Percentiles rank a stretch among this genome's conserved stretches.
Conservation (phyloP, 2,888 invertebrate genomes). For the Agrochola circellaris region DNA sequence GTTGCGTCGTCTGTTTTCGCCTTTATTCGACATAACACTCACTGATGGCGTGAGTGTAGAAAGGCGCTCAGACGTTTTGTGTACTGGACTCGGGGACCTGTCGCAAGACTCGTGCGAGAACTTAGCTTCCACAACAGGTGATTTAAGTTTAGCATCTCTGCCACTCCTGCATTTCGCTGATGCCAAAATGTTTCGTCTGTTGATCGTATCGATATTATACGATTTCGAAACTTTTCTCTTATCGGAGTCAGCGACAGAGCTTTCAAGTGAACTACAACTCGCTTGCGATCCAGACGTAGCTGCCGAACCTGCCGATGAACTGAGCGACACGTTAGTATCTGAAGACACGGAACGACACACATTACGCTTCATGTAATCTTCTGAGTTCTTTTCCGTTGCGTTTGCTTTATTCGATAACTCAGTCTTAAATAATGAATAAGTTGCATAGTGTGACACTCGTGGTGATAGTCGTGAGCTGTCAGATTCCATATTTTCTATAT, state of each 20-base stretch:
- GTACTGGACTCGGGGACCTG: conserved; percentile 88
- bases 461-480: conserved; percentile 90
- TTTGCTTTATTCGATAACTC: conserved; percentile 82
- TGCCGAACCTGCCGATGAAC: conserved; percentile 93
- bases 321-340: conserved; percentile 93
- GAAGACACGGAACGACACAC: conserved; percentile 93
- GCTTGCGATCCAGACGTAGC: conserved; percentile 94
- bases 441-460: conserved; percentile 82
- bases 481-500: conserved; percentile 91
- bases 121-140: conserved; percentile 93
- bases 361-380: conserved; percentile 89
- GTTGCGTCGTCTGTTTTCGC: conserved; percentile 87
- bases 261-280: conserved; percentile 92
- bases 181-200: conserved; percentile 96
- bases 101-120: conserved; percentile 91
- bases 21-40: conserved; percentile 90
- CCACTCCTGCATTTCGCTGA: conserved; percentile 96
- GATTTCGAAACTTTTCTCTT: conserved; percentile 94
- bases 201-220: conserved; percentile 95
- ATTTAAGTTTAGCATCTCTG: conserved; percentile 93
- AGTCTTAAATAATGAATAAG: conserved; percentile 86
- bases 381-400: conserved; percentile 79
- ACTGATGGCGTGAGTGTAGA: conserved; percentile 89
- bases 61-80: conserved; percentile 89
- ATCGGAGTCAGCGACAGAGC: conserved; percentile 92